Percentiles rank a stretch among this genome's conserved stretches.
phyloP scores from a whole-genome alignment of 2,113 vertebrate species.

The Etheostoma cragini region DNA sequence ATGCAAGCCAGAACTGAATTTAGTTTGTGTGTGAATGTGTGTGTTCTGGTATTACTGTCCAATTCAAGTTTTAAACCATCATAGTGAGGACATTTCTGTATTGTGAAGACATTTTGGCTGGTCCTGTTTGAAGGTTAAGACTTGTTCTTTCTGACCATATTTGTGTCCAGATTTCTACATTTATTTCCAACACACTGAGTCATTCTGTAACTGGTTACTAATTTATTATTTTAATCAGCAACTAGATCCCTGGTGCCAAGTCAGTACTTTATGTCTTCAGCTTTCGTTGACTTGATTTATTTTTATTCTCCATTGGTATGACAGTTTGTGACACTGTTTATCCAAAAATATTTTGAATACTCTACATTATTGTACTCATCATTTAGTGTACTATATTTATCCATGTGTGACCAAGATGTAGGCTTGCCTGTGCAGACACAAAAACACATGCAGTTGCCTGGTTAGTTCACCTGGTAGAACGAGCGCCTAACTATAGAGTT shows the following conservation, averaged over 20 bases:
- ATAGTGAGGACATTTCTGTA: neutral
- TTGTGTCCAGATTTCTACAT: neutral
- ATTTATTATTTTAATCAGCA: conserved; percentile 2
- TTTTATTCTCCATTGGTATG: neutral
- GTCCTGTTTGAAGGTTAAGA: neutral
- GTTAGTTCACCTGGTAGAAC: no score
- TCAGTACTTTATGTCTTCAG: neutral
- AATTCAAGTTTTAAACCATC: neutral
- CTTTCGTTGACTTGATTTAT: neutral
- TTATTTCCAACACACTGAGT: neutral
- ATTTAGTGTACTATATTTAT: neutral
- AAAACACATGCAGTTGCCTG: no score
- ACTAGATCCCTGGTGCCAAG: neutral
- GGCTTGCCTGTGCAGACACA: no score
- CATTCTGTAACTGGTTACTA: neutral
- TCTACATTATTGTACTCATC: neutral
- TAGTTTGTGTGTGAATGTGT: neutral
- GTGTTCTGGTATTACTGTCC: neutral
- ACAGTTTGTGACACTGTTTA: neutral
- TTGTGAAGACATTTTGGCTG: neutral
- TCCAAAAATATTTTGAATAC: neutral
- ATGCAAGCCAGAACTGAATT: neutral
- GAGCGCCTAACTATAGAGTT: no score
- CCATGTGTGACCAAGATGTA: neutral
- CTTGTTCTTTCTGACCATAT: no score